Base-by-base conservation (phyloP, 92 coral and sea anemone genomes). In the Porites cylindrica region DNA sequence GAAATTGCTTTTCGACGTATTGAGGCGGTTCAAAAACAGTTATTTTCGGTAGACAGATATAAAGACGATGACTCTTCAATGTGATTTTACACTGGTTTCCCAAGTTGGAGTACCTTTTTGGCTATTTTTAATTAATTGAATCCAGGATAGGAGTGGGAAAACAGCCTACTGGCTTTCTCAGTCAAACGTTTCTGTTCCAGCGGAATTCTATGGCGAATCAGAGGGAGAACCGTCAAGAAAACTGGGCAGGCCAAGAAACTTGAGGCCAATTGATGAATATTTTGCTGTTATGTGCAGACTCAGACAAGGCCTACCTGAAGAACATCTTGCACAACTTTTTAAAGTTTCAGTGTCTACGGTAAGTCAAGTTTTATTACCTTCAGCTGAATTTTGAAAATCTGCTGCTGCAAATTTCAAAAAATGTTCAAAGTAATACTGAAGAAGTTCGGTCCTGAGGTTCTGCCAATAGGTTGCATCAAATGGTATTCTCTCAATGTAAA, bases 301-400 rank as follows among this genome's bases (percentile, higher is more conserved):
- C 68, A 78, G 90, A 78, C 85, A 67, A 78, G 90, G 85, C 56
- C 51, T 86, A n/a, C 52, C 20, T 29, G 90, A 86, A 66, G 78
- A 78, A 51, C 85, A 78, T 59, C 29, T 78, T 21, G 90, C 78
- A 38, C 67, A 86, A 21, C 73, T 78, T 24, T 86, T 86, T 62
- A 47, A 64, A 6, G 76, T 85, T 53, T 71, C 79, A 20, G 56
- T 50, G 52, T 38, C 86, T 67, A 82, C 86, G 23, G 50, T 82
- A 53, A 82, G 79, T 82, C 79, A 79, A 8, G 67, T 82, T 82
- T 67, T 70, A 75, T 52, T 43, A 51, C 1, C 26, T 75, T 51
- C 63, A 51, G 79, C 62, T 75, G 79, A 75, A 51, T 51, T 75
- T 51, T 75, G 79, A 75, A 78, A 78, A 78, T 82, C 69, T 52